A percentile compares a stretch with the other conserved stretches of the same genome.
Evolutionary conservation across 2,113 vertebrate species (phyloP).

Genomic region (Pipra filicauda): DNA sequence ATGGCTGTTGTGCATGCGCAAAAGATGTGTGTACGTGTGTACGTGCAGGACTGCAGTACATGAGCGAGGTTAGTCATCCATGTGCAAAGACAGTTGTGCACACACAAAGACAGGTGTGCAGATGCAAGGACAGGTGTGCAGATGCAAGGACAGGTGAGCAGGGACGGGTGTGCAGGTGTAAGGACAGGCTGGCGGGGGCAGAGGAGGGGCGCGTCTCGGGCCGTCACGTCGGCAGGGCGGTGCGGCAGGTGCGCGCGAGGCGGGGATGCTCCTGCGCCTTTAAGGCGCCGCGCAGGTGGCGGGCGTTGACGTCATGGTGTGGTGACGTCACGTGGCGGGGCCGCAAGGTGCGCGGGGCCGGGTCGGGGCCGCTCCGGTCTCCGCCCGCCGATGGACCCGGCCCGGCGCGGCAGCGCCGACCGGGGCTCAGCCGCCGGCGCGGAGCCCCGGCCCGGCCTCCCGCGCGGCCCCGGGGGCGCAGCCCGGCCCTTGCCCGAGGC

Average conservation of each 20-base stretch:
- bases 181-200: not conserved
- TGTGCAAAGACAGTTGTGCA: not conserved
- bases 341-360: not conserved
- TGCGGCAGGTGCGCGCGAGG: not conserved
- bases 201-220: too few species aligned
- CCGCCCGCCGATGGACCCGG: constrained; percentile 63
- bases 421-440: not conserved
- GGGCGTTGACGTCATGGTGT: not conserved
- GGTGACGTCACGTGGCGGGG: not conserved
- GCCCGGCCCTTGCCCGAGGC: constrained; percentile 28
- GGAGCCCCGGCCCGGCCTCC: not conserved
- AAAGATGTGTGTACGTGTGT: not conserved
- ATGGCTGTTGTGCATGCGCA: too few species aligned
- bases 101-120: not conserved
- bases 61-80: not conserved
- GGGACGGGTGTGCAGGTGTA: not conserved
- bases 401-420: constrained; percentile 13
- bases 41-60: not conserved
- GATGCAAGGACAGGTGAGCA: not conserved
- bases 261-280: not conserved
- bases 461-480: not conserved
- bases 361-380: not conserved
- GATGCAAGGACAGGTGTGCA: not conserved
- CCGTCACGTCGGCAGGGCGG: not conserved
- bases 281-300: not conserved